Base-by-base conservation (phyloP, 1,140 invertebrate species). In the Leptinotarsa texana region DNA sequence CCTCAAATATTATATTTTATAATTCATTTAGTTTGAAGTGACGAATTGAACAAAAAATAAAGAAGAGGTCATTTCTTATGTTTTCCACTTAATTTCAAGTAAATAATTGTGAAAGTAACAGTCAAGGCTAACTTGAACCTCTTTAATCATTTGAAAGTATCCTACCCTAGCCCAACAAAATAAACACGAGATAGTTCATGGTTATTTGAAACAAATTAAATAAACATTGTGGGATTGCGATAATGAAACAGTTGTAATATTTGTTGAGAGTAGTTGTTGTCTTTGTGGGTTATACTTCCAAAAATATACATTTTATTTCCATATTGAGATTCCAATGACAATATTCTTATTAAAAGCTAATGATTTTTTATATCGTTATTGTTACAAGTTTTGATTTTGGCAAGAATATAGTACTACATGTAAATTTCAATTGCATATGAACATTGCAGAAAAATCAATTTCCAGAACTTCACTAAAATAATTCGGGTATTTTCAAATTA, bases 131-230 rank as follows among this genome's bases (percentile, higher is more conserved):
- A 69, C 24, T 57, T 22, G 51, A 17, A 22, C 21, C 21, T 27
- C 11, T 42, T 68, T 68, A 68, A 68, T 68, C 66, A 33, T n/a
- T 68, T 68, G 66, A 42, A 42, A 42, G 33, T 70, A 48, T 57
- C 47, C 5, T 70, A 61, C 69, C 69, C 69, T 70, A 70, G 15
- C 69, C 69, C 24, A 70, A 24, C 47, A 42, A 70, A 70, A 70
- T 48, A 70, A 70, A 70, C 51, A 70, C 24, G 47, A 13, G 69
- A 70, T 70, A 68, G 33, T 13, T 21, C 15, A 57, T 70, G 49
- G 69, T 70, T 70, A 17, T 70, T 70, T 61, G 21, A 61, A 70
- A 61, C 51, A 61, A 70, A 70, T 70, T 70, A 70, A 70, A 70
- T 70, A 70, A 70, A 70, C 69, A 70, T 70, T 70, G 47, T 70